phyloP scores from a whole-genome alignment of 2,113 vertebrate species.

The Cryptotis parvus region DNA sequence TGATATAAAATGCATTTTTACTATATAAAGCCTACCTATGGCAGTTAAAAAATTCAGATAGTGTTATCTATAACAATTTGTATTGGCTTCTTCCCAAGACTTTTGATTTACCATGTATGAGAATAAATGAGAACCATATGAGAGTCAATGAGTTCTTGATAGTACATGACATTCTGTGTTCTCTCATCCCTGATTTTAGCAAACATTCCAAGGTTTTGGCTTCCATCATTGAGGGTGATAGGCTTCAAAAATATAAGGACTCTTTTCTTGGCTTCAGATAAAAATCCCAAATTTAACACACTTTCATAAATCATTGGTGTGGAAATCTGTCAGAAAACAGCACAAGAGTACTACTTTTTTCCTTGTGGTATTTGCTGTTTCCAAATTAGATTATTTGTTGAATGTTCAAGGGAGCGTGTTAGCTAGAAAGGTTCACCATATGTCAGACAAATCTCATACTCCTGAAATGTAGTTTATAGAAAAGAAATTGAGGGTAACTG shows the following conservation, averaged over 20 bases:
- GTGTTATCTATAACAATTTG: conserved; percentile 79
- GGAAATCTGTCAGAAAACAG: conserved; percentile 78
- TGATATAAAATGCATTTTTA: conserved; percentile 73
- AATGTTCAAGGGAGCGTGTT: conserved; percentile 73
- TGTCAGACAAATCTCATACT: conserved; percentile 72
- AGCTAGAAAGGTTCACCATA: conserved; percentile 66
- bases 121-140: conserved; percentile 81
- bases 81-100: conserved; percentile 75
- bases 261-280: conserved; percentile 75
- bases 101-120: conserved; percentile 70
- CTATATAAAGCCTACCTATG: conserved; percentile 66
- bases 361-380: conserved; percentile 73
- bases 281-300: conserved; percentile 73
- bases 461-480: conserved; percentile 72
- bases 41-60: conserved; percentile 74
- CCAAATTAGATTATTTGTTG: conserved; percentile 80
- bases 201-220: conserved; percentile 78
- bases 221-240: conserved; percentile 71
- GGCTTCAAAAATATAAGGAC: conserved; percentile 56
- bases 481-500: conserved; percentile 62
- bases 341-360: conserved; percentile 60
- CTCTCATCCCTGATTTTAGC: conserved; percentile 75
- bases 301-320: conserved; percentile 78
- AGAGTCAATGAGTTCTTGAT: conserved; percentile 79
- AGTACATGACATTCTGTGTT: conserved; percentile 79